Percentiles rank a stretch among this genome's conserved stretches.
phyloP scores from a whole-genome alignment of 2,888 invertebrate species.

The Hyalella azteca region DNA sequence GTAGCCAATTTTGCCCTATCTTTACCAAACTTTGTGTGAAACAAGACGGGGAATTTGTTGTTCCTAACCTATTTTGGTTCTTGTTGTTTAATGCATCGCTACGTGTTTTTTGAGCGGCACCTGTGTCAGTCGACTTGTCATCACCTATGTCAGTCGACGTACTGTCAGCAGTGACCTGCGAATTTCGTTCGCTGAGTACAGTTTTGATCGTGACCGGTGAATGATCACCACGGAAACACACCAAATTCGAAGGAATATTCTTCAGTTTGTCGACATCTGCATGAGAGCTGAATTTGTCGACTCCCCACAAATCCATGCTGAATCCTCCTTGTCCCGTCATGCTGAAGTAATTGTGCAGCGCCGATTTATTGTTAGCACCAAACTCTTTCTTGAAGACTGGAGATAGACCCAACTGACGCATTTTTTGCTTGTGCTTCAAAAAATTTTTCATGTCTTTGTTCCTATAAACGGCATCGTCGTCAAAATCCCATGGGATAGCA shows the following conservation, averaged over 20 bases:
- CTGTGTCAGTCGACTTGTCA: not conserved
- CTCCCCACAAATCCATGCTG: conserved; percentile 51
- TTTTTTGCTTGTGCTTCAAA: conserved; percentile 41
- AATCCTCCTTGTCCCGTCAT: conserved; percentile 50
- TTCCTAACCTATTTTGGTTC: not conserved
- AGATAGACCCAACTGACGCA: conserved; percentile 48
- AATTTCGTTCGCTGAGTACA: not conserved
- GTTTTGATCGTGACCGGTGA: conserved; percentile 34
- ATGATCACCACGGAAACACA: conserved; percentile 47
- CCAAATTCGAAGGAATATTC: conserved; percentile 44
- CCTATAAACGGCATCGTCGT: conserved; percentile 46
- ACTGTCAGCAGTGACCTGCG: not conserved
- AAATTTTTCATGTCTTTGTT: conserved; percentile 41
- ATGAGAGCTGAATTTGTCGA: conserved; percentile 14
- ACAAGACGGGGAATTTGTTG: conserved; percentile 5
- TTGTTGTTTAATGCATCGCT: too few species aligned
- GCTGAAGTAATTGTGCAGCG: conserved; percentile 38
- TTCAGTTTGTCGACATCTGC: conserved; percentile 31
- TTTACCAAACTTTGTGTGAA: conserved; percentile 42
- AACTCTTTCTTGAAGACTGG: conserved; percentile 39
- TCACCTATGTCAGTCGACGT: not conserved
- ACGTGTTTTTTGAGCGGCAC: not conserved
- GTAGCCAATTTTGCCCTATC: conserved; percentile 43
- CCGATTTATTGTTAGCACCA: conserved; percentile 18
- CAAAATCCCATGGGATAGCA: conserved; percentile 54